Evolutionary conservation across 2,113 vertebrate species (phyloP), one percentile per base, ranked within the genome.

Genomic region (Rhinopomastus cyanomelas): DNA sequence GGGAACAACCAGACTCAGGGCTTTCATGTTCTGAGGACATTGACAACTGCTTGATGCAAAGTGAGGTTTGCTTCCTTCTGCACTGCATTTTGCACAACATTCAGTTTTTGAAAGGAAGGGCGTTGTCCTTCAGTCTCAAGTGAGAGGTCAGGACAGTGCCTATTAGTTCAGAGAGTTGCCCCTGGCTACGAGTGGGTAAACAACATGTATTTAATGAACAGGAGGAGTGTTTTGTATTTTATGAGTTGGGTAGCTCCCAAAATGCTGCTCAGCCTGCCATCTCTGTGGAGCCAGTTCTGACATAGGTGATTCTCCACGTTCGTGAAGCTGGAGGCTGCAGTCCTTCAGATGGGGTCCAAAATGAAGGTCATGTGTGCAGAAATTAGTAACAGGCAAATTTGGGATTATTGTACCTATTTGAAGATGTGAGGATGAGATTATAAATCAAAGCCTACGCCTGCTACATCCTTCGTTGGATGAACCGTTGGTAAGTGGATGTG

Each of bases 371-470:
- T 3, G 5, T 42, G 4, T 21, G 16, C 16, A 53, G 89, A 84
- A 62, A 32, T 36, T 30, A 78, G 7, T 10, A 77, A 66, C 2
- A 66, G 21, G 8, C 13, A 9, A 26, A 34, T 16, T 49, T 25
- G 23, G 0, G 0, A 13, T 55, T 12, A 6, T 23, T 85, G 22
- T 6, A 53, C 5, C 2, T 15, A 12, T 52, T 67, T 62, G 11
- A 78, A 17, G 16, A 56, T 44, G 12, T 67, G 25, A 62, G 22
- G 12, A 3, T 60, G 39, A 36, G 18, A 65, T 22, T 51, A 92
- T 85, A 49, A 49, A 51, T 25, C 12, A 16, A 1, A 34, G 4
- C 26, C 16, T 60, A 37, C 10, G 5, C 10, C 11, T 81, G 30
- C 12, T 73, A 6, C 26, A 12, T 1, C 1, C 7, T 66, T 83